Conservation (phyloP, 2,888 invertebrate species). For the Trileptium ribeirensis region DNA sequence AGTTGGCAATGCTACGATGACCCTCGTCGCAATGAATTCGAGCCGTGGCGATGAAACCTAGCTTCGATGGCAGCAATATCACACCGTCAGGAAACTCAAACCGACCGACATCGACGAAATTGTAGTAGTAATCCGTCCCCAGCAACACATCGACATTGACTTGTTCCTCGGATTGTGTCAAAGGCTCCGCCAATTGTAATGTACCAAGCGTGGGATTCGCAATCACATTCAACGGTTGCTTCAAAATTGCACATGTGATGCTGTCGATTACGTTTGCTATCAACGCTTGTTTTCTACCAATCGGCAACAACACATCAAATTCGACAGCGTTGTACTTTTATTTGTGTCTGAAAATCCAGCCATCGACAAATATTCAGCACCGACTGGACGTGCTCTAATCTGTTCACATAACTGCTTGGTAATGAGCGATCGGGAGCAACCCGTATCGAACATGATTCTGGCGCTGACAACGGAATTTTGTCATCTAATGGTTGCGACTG, state of each 20-base stretch:
- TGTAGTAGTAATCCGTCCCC: conserved; percentile 9
- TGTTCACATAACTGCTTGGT: neutral
- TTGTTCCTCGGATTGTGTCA: neutral
- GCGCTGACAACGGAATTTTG: neutral
- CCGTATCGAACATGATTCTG: neutral
- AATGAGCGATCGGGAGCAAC: neutral
- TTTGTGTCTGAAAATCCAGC: neutral
- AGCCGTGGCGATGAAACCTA: conserved; percentile 6
- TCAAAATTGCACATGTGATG: neutral
- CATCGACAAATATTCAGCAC: neutral
- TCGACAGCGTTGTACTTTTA: neutral
- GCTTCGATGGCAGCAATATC: neutral
- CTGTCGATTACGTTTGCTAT: neutral
- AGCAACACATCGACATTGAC: neutral
- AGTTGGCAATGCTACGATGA: neutral
- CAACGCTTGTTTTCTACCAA: neutral
- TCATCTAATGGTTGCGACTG: neutral
- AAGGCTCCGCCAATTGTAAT: neutral
- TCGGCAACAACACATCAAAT: neutral
- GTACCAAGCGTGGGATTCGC: neutral
- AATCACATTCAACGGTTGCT: neutral
- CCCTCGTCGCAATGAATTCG: neutral
- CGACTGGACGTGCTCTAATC: neutral
- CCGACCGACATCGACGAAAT: neutral
- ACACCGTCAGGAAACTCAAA: neutral